Evolutionary conservation across 2,113 vertebrate genomes (phyloP), one percentile per base, ranked within the genome.

Genomic region (Oncorhynchus clarkii): DNA sequence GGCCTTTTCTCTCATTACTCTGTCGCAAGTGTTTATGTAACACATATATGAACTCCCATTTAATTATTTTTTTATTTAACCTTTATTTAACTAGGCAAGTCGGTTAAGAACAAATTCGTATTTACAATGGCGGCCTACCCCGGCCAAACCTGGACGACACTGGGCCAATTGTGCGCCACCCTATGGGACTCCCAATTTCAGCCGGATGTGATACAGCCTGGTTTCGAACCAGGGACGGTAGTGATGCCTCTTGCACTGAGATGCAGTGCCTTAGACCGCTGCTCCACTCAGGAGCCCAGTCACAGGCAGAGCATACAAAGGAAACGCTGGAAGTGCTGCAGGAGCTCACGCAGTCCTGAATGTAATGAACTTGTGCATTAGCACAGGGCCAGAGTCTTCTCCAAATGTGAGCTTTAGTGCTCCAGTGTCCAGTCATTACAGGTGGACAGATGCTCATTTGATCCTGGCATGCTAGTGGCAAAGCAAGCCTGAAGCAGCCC

Each of bases 281-380:
- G 34, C 6, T 6, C 1, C 34, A 34, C 6, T 34, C 34, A 5
- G 34, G 88, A 89, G 82, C 82, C 9, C 39, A 45, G 9, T 27
- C 79, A 82, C 72, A 71, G 80, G 84, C 81, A 78, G 82, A 85
- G 83, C 87, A 85, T 87, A 82, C 73, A 57, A 81, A 82, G 79
- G 79, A 85, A 88, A 82, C 71, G 84, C 88, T 82, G 11, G 73
- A 74, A 82, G 89, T 85, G 24, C 77, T 76, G 82, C 39, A 11
- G 39, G 39, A 73, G 80, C 75, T 76, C 71, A 34, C 73, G 14
- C 85, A 78, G 86, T 87, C 74, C 78, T 84, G 80, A 76, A 86
- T 83, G 88, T 89, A 92, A 91, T 90, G 87, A 89, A 89, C 9
- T 45, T 2, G 9, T 45, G 39, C 39, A 11, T 45, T 9, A 45